A percentile compares a stretch with the other conserved stretches of the same genome.
These are phyloP conservation scores for Camponotus pennsylvanicus DNA, from an alignment of 1,140 invertebrate genomes.

Conservation along the genomic window DNA sequence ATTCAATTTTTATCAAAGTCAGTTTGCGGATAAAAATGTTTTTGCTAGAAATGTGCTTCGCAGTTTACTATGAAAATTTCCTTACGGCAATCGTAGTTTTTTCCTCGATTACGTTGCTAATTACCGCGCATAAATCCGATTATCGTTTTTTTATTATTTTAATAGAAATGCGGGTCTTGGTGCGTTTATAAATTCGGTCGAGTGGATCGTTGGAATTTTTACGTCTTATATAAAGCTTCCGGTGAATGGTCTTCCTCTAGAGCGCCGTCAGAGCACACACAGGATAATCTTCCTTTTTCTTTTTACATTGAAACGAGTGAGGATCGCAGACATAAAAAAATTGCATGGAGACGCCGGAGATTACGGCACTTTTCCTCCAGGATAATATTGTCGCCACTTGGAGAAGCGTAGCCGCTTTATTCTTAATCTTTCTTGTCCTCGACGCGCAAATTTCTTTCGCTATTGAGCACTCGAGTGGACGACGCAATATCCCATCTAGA, in stretches of 20 bases:
- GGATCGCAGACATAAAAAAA: constrained; percentile 35
- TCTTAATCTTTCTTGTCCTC: constrained; percentile 21
- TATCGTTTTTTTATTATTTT: constrained; percentile 53
- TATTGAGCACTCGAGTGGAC: constrained; percentile 6
- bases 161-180: constrained; percentile 8
- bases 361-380: constrained; percentile 44
- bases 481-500: constrained; percentile 33
- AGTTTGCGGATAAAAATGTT: constrained; percentile 10
- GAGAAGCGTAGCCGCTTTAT: constrained; percentile 33
- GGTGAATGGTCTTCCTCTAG: constrained; percentile 7
- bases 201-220: constrained; percentile 53
- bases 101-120: neutral
- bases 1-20: constrained; percentile 36
- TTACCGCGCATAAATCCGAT: constrained; percentile 51
- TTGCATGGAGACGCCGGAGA: constrained; percentile 25
- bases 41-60: neutral
- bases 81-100: neutral
- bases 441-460: constrained; percentile 14
- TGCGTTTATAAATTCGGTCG: constrained; percentile 52
- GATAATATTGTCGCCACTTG: constrained; percentile 46
- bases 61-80: constrained; percentile 14
- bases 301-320: neutral
- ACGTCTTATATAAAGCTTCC: constrained; percentile 36
- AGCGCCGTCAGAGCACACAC: constrained; percentile 1
- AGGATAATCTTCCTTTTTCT: neutral